These are phyloP conservation scores for Pyrgus malvae DNA, from an alignment of 2,888 invertebrate genomes.

Conservation along the genomic window DNA sequence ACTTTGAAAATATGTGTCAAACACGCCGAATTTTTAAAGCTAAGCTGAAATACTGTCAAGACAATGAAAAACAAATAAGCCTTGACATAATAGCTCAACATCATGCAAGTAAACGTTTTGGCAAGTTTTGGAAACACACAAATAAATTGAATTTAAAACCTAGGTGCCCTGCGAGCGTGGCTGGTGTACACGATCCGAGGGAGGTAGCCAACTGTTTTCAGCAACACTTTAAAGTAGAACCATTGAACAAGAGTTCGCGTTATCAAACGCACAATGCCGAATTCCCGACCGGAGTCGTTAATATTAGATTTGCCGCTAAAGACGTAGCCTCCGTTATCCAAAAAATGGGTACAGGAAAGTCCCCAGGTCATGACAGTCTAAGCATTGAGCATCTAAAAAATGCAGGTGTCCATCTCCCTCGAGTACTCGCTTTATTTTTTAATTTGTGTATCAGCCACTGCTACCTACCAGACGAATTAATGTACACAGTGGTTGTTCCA, in stretches of 20 bases:
- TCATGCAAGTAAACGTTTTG: constrained; percentile 21
- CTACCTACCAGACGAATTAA: constrained; percentile 19
- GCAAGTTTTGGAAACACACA: constrained; percentile 28
- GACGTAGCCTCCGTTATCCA: not conserved
- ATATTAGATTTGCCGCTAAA: not conserved
- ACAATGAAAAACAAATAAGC: constrained; percentile 27
- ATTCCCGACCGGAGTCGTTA: not conserved
- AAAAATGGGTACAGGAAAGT: not conserved
- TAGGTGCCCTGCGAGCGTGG: constrained; percentile 28
- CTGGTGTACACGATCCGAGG: constrained; percentile 13
- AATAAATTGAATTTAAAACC: constrained; percentile 23
- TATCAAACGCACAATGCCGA: not conserved
- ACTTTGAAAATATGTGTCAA: constrained; percentile 27
- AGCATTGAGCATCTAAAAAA: no score
- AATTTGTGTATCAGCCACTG: constrained; percentile 22
- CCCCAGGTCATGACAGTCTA: constrained; percentile 2
- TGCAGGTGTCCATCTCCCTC: not conserved
- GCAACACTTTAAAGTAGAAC: constrained; percentile 19
- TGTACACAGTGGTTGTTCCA: constrained; percentile 32
- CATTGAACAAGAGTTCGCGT: not conserved
- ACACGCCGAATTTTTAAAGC: constrained; percentile 28
- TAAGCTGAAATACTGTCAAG: constrained; percentile 29
- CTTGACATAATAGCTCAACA: constrained; percentile 25
- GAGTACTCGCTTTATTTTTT: not conserved
- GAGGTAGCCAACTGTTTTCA: constrained; percentile 22